A percentile compares a stretch with the other conserved stretches of the same genome.
Conservation (phyloP, 2,888 invertebrate genomes). For the Diaperis boleti region DNA sequence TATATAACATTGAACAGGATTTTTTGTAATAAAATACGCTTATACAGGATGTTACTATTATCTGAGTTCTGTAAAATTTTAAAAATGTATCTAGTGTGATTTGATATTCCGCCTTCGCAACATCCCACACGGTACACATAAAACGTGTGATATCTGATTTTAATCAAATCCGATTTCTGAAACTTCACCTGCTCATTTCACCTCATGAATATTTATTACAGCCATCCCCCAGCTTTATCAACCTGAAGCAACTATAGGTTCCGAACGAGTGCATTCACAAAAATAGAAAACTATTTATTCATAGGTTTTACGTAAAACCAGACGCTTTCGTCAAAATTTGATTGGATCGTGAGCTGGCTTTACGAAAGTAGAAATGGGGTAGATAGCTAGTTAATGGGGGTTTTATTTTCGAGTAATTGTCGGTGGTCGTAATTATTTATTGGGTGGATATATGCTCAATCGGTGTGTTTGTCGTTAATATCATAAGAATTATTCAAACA, state of each 20-base stretch:
- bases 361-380: not conserved
- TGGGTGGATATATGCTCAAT: slow-evolving; percentile 29
- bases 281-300: slow-evolving; percentile 29
- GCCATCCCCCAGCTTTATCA: not conserved
- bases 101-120: too few relatives aligned
- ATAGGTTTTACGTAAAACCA: slow-evolving; percentile 10
- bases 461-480: slow-evolving; percentile 21
- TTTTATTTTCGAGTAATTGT: slow-evolving; percentile 17
- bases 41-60: too few relatives aligned
- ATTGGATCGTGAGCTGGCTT: slow-evolving; percentile 10
- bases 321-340: slow-evolving; percentile 16
- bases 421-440: slow-evolving; percentile 20
- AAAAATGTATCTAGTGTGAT: too few relatives aligned
- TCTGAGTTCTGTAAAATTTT: too few relatives aligned
- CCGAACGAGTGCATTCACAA: not conserved
- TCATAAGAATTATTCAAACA: slow-evolving; percentile 27
- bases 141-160: slow-evolving; percentile 3
- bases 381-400: not conserved
- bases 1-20: too few relatives aligned
- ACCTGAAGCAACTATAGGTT: slow-evolving; percentile 5
- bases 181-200: slow-evolving; percentile 7
- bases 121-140: not conserved
- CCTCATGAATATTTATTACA: slow-evolving; percentile 5
- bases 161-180: slow-evolving; percentile 8
- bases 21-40: too few relatives aligned